Conservation (phyloP, 2,797 vertebrate genomes). For the Carduelis carduelis region DNA sequence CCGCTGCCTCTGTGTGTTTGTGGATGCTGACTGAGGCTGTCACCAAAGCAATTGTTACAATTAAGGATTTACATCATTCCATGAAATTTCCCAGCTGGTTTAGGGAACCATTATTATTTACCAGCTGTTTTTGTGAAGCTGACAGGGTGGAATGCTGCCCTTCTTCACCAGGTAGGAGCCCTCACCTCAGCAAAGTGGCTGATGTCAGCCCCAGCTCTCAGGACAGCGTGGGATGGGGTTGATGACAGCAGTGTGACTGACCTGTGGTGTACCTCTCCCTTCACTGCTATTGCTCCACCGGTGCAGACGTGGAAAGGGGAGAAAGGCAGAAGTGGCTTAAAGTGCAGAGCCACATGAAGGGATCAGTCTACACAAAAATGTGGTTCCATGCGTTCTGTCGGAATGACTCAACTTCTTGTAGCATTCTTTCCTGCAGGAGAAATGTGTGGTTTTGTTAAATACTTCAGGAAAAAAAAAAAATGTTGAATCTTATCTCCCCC, state of each 20-base stretch:
- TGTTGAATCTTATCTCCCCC: neutral
- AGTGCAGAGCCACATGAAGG: neutral
- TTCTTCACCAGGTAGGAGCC: neutral
- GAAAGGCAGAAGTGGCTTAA: neutral
- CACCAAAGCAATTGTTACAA: neutral
- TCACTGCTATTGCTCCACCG: neutral
- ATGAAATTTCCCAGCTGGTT: neutral
- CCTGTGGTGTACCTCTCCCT: neutral
- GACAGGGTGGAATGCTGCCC: rapidly evolving
- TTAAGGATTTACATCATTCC: neutral
- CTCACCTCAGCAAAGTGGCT: rapidly evolving
- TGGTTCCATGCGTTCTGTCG: neutral
- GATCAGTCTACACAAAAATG: neutral
- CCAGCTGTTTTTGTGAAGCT: neutral
- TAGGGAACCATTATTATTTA: neutral
- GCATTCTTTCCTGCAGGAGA: neutral
- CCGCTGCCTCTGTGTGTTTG: rapidly evolving
- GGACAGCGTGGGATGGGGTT: rapidly evolving
- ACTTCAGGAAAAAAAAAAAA: neutral
- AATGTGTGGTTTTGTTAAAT: neutral
- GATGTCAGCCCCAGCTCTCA: rapidly evolving
- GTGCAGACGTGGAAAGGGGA: rapidly evolving
- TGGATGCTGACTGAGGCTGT: neutral
- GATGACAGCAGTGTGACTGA: neutral
- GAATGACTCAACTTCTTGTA: neutral